Conservation (phyloP, 2,888 invertebrate species). For the Chrysopilus asiliformis region DNA sequence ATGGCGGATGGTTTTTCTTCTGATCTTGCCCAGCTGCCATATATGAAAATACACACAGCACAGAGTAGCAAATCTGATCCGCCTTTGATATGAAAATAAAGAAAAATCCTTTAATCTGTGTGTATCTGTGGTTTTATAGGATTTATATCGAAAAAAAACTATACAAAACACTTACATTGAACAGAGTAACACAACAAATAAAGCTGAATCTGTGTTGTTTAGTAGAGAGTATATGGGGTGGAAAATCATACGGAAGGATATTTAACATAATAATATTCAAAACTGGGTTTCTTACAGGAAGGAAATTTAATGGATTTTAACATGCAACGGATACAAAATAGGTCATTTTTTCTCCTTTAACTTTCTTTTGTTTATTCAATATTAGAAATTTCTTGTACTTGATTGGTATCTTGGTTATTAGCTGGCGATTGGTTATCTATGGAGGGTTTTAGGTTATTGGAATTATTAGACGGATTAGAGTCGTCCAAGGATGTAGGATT, state of each 20-base stretch:
- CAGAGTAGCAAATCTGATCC: constrained; percentile 98
- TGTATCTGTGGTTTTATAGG: no score
- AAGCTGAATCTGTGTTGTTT: constrained; percentile 15
- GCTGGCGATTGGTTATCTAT: no score
- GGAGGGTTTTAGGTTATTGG: background rate
- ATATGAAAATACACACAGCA: constrained; percentile 97
- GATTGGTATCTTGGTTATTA: no score
- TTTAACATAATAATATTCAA: no score
- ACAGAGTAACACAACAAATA: constrained; percentile 20
- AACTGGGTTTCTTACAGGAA: no score
- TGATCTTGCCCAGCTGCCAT: constrained; percentile 85
- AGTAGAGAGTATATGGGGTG: no score
- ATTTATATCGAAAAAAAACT: constrained; percentile 2
- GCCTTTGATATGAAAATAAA: constrained; percentile 48
- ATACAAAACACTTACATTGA: constrained; percentile 8
- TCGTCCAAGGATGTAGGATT: constrained; percentile 10
- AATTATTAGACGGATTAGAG: background rate
- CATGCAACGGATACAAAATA: no score
- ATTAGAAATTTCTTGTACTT: no score
- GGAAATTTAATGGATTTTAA: no score
- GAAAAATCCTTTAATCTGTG: background rate
- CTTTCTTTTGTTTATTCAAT: no score
- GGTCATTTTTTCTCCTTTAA: no score
- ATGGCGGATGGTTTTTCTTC: constrained; percentile 38
- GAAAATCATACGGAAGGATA: no score